Conservation (phyloP, 2,888 invertebrate species). For the Drosophila meridiana region DNA sequence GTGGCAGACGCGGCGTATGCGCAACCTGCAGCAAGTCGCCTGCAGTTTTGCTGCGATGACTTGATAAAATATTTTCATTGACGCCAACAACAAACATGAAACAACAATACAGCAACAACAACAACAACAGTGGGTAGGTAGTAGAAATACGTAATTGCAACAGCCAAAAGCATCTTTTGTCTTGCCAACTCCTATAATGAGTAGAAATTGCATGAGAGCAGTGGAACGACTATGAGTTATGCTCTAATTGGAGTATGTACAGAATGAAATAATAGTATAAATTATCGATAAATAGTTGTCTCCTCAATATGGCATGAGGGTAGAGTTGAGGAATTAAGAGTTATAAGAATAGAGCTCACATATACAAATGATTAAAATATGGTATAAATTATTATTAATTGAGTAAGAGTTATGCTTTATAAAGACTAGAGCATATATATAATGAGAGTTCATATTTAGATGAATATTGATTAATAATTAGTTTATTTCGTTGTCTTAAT, state of each 20-base stretch:
- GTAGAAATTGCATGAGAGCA: rapidly evolving
- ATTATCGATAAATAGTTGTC: not conserved
- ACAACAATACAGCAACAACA: slow-evolving; percentile 24
- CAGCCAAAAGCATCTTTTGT: slow-evolving; percentile 42
- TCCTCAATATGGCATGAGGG: too few relatives aligned
- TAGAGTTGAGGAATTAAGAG: too few relatives aligned
- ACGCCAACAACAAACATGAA: slow-evolving; percentile 35
- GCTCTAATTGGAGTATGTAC: not conserved
- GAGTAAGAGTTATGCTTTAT: too few relatives aligned
- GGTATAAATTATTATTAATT: too few relatives aligned
- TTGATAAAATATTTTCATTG: slow-evolving; percentile 73
- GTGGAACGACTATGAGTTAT: not conserved
- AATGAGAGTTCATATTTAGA: too few relatives aligned
- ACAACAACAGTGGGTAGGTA: slow-evolving; percentile 1
- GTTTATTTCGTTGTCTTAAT: too few relatives aligned
- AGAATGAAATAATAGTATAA: not conserved
- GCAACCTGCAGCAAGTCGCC: slow-evolving; percentile 46
- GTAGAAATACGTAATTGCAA: slow-evolving; percentile 18
- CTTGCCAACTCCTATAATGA: slow-evolving; percentile 43
- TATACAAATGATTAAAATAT: too few relatives aligned
- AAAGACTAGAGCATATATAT: too few relatives aligned
- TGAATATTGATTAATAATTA: too few relatives aligned
- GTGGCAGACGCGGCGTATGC: slow-evolving; percentile 45
- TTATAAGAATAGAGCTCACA: too few relatives aligned
- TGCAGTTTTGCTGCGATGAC: slow-evolving; percentile 54